Evolutionary conservation across 2,888 invertebrate species (phyloP).

Genomic region (Dascillus cervinus): DNA sequence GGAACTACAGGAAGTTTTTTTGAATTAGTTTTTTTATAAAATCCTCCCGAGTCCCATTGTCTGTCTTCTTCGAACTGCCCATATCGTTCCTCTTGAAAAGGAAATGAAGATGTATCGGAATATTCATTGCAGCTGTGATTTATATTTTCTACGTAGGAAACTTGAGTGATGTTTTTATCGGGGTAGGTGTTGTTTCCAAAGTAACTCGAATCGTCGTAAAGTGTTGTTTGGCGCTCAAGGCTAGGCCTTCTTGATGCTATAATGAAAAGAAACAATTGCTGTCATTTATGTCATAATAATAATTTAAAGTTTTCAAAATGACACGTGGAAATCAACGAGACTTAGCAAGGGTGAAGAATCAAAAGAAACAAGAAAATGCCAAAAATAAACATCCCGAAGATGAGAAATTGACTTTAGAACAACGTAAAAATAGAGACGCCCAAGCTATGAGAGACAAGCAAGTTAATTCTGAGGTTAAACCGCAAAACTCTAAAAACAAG

Average conservation of each 20-base stretch:
- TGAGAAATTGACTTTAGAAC: constrained; percentile 17
- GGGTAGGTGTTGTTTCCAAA: constrained; percentile 45
- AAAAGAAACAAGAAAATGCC: constrained; percentile 16
- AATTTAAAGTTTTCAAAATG: constrained; percentile 13
- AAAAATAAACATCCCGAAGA: constrained; percentile 8
- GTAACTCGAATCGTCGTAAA: constrained; percentile 65
- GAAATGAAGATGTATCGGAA: constrained; percentile 56
- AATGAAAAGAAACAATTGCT: constrained; percentile 13
- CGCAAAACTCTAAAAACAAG: too few relatives aligned
- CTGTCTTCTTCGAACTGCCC: constrained; percentile 60
- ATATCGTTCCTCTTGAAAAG: constrained; percentile 53
- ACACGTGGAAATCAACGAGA: constrained; percentile 24
- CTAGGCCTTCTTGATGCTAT: constrained; percentile 56
- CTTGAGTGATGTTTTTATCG: constrained; percentile 30
- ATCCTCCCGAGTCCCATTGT: constrained; percentile 69
- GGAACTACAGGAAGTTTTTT: constrained; percentile 44
- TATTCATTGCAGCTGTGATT: constrained; percentile 55
- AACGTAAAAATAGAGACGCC: constrained; percentile 20
- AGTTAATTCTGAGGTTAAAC: constrained; percentile 5
- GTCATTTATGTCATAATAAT: constrained; percentile 3
- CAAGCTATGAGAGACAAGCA: constrained; percentile 21
- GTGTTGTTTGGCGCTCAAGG: constrained; percentile 70
- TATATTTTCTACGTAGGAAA: constrained; percentile 30
- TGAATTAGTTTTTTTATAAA: constrained; percentile 22
- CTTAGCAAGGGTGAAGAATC: constrained; percentile 17